Evolutionary conservation across 2,888 invertebrate genomes (phyloP), one percentile per base, ranked within the genome.

Genomic region (Scrobipalpa costella): DNA sequence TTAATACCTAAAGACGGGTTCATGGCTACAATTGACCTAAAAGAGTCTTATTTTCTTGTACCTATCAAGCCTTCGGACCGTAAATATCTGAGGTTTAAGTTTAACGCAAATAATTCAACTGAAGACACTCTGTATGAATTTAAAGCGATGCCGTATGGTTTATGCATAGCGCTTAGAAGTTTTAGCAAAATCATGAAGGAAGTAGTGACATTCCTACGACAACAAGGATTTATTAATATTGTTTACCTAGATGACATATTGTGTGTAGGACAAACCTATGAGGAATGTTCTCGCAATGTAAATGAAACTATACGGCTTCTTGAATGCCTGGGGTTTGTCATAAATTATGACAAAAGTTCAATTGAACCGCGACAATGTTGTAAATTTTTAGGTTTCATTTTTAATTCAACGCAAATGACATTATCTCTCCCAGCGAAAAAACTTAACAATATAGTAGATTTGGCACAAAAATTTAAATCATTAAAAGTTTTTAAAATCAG

Each of bases 321-420:
- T 8, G n/a, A 63, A 36, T 47, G 64, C 36, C 40, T 71, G 36
- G 71, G 68, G 0, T 71, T 68, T 21, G 19, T 71, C 8, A 40
- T 68, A 7, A 69, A 71, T 50, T 62, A 57, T 9, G 47, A 69
- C 1, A 69, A 71, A 60, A 67, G 68, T 61, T 15, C 8, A 13
- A 21, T 67, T 27, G 1, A 55, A 38, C 60, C 60, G 1, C 3
- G 36, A 34, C 27, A 62, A 27, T 9, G 44, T 11, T 68, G 66
- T 17, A 63, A 62, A 57, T 68, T 63, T 50, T 57, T 69, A 44
- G 69, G 69, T 3, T 66, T 69, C 27, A 61, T 66, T 9, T 65
- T 63, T 34, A 52, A 67, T 34, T 60, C 65, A 1, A 17, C 11
- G 15, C 44, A 63, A 11, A 52, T 68, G 44, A 47, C 64, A 1